These are phyloP conservation scores for Nipponia nippon DNA, from an alignment of 2,113 vertebrate species.

Conservation along the genomic window DNA sequence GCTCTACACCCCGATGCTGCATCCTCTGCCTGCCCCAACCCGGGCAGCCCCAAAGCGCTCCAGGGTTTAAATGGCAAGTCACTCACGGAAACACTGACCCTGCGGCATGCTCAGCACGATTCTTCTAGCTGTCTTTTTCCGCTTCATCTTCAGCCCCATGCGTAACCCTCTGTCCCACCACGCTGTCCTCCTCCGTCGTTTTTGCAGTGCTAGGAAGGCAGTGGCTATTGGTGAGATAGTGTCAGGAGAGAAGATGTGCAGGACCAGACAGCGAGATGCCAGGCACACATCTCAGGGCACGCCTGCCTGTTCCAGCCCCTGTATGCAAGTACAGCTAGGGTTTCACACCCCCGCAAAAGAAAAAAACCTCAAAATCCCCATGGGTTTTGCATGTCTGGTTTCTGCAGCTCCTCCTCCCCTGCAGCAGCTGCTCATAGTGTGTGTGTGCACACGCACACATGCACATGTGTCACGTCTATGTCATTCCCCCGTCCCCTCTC, in stretches of 20 bases:
- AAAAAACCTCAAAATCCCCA: neutral
- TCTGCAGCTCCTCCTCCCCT: neutral
- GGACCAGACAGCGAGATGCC: neutral
- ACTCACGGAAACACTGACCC: neutral
- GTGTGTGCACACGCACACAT: fast-evolving
- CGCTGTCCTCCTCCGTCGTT: neutral
- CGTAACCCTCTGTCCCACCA: neutral
- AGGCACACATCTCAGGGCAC: neutral
- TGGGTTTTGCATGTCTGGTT: neutral
- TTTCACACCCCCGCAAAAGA: neutral
- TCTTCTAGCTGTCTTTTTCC: neutral
- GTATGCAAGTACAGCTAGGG: neutral
- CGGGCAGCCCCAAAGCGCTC: neutral
- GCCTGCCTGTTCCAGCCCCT: neutral
- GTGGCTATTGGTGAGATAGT: neutral
- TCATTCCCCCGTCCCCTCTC: no score
- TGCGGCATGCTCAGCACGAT: neutral
- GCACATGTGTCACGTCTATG: no score
- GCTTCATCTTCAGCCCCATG: neutral
- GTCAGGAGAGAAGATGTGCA: neutral
- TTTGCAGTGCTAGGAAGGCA: neutral
- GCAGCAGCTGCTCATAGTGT: neutral
- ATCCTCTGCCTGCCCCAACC: neutral
- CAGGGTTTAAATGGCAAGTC: neutral
- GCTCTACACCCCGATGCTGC: neutral